Base-by-base conservation (phyloP, 2,797 vertebrate species). In the Pterois miles region DNA sequence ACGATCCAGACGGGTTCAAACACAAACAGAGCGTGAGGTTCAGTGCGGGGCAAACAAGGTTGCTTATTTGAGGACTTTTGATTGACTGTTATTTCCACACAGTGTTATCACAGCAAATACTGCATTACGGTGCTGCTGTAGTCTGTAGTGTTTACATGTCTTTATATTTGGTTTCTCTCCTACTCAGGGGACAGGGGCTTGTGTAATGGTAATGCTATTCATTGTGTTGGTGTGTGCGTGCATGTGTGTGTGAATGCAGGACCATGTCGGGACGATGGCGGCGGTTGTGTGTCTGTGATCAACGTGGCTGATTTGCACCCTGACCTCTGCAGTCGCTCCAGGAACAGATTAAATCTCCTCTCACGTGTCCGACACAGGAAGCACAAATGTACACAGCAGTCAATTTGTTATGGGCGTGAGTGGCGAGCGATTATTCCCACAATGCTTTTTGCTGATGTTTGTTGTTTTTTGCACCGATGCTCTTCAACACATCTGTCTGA, bases 301-400 rank as follows among this genome's bases (percentile, higher is more conserved):
- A 56, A 27, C 40, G 3, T 31, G 68, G 22, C 33, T 64, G 72
- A 70, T 84, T 77, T 75, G 33, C 25, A 43, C 72, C 23, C 13
- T 84, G 73, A 85, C 75, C 78, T 66, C 52, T 29, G 74, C 48
- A 34, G 68, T 76, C n/a, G 20, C 79, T 57, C 23, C 34, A 14
- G 65, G 38, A 58, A 72, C 53, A 76, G 71, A 85, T 85, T 58
- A 65, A 71, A 83, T 81, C 65, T 65, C 68, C 43, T 59, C 56
- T 76, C 54, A 53, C 31, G 74, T 58, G 71, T 79, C 75, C 13
- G 18, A 78, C 27, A 7, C 84, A 80, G 71, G 75, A 88, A 84
- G 57, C 63, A 34, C 48, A 78, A 64, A 62, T 22, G 14, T 63
- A 82, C 66, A 82, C 74, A 74, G 31, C 54, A 34, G 50, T 65